Percentiles rank a stretch among this genome's conserved stretches.
phyloP scores from a whole-genome alignment of 2,113 vertebrate species.

The Bubo bubo region DNA sequence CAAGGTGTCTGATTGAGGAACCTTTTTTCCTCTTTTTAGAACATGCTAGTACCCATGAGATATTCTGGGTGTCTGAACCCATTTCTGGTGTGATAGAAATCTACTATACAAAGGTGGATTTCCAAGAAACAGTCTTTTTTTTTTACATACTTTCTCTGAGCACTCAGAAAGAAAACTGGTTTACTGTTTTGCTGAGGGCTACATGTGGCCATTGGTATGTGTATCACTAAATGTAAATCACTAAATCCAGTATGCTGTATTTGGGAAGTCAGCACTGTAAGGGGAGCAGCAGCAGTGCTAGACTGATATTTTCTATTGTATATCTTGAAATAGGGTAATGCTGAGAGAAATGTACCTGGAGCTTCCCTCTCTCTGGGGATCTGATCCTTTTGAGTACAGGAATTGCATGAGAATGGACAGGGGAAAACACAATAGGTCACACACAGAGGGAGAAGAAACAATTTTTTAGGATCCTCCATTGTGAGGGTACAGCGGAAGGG shows the following conservation, averaged over 20 bases:
- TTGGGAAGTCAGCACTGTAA: neutral
- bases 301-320: neutral
- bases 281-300: neutral
- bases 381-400: neutral
- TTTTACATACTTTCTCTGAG: neutral
- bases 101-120: neutral
- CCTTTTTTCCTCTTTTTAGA: neutral
- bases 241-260: neutral
- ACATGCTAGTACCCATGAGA: neutral
- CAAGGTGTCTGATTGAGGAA: neutral
- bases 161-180: neutral
- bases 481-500: neutral
- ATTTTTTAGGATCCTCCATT: neutral
- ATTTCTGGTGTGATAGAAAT: neutral
- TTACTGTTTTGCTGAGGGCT: neutral
- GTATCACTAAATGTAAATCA: neutral
- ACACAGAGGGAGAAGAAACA: neutral
- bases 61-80: neutral
- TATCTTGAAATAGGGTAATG: neutral
- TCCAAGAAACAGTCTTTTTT: neutral
- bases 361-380: neutral
- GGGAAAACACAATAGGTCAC: neutral
- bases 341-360: neutral
- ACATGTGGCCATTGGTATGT: neutral
- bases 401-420: neutral